A percentile compares a stretch with the other conserved stretches of the same genome.
Evolutionary conservation across 1,140 invertebrate species (phyloP).

Genomic region (Aphelinus certus): DNA sequence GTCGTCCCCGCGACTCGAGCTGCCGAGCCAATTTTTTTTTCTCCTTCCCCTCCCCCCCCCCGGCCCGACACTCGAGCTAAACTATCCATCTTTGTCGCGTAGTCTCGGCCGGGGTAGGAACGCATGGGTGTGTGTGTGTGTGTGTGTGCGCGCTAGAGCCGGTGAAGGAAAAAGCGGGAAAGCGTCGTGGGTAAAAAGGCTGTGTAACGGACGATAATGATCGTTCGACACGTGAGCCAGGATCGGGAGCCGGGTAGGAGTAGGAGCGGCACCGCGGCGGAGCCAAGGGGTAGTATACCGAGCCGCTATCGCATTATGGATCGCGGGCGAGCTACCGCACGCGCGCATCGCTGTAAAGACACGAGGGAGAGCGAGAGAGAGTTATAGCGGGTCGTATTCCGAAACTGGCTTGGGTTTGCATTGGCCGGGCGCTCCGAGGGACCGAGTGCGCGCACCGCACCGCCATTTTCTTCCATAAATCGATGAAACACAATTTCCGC

Average conservation of each 20-base stretch:
- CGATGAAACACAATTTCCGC: conserved; percentile 25
- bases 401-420: conserved; percentile 30
- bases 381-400: conserved; percentile 23
- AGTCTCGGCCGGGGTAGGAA: too few relatives aligned
- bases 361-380: conserved; percentile 3
- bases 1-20: too few relatives aligned
- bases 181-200: not conserved
- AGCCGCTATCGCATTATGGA: conserved; percentile 1
- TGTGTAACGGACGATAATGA: conserved; percentile 27
- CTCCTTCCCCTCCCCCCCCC: too few relatives aligned
- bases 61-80: too few relatives aligned
- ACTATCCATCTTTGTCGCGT: too few relatives aligned
- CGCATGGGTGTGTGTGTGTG: too few relatives aligned
- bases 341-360: too few relatives aligned
- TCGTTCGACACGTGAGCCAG: conserved; percentile 4
- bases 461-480: conserved; percentile 19
- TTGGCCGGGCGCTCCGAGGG: not conserved
- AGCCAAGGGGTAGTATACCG: not conserved
- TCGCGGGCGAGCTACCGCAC: not conserved
- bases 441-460: not conserved
- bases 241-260: not conserved
- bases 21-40: too few relatives aligned
- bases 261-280: not conserved
- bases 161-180: too few relatives aligned
- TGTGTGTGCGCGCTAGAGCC: too few relatives aligned